A percentile compares a stretch with the other conserved stretches of the same genome.
These are phyloP conservation scores for Dallia pectoralis DNA, from an alignment of 2,797 vertebrate species.

Conservation along the genomic window DNA sequence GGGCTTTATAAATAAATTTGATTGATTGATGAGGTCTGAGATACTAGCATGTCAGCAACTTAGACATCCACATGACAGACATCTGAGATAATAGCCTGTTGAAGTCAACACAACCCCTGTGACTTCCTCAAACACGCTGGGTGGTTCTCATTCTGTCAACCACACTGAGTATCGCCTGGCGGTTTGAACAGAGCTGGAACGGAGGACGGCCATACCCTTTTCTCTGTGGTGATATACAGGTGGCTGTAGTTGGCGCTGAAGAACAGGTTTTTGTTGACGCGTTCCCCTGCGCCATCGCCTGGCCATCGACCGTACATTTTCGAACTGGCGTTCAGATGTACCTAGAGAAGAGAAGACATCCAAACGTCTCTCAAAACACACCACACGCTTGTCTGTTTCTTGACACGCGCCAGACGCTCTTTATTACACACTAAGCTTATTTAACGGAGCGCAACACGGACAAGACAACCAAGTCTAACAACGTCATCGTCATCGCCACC, in stretches of 20 bases:
- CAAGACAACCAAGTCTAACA: not conserved
- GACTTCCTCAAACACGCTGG: not conserved
- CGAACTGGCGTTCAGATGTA: slow-evolving; percentile 72
- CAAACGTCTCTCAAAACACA: not conserved
- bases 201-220: slow-evolving; percentile 75
- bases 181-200: not conserved
- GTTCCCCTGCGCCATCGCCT: slow-evolving; percentile 71
- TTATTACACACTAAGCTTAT: not conserved
- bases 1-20: too few relatives aligned
- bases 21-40: too few relatives aligned
- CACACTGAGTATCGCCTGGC: not conserved
- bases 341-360: slow-evolving; percentile 65
- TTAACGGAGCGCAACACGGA: slow-evolving; percentile 18
- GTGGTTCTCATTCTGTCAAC: not conserved
- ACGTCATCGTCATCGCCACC: not conserved
- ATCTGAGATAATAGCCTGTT: too few relatives aligned
- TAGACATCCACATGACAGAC: too few relatives aligned
- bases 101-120: not conserved
- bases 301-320: slow-evolving; percentile 75
- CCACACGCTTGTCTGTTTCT: not conserved
- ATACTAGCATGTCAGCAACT: too few relatives aligned
- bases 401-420: too few relatives aligned
- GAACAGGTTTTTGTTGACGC: slow-evolving; percentile 88
- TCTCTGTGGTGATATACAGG: slow-evolving; percentile 90
- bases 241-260: slow-evolving; percentile 80